Evolutionary conservation across 2,888 invertebrate species (phyloP).

Genomic region (Pteria penguin): DNA sequence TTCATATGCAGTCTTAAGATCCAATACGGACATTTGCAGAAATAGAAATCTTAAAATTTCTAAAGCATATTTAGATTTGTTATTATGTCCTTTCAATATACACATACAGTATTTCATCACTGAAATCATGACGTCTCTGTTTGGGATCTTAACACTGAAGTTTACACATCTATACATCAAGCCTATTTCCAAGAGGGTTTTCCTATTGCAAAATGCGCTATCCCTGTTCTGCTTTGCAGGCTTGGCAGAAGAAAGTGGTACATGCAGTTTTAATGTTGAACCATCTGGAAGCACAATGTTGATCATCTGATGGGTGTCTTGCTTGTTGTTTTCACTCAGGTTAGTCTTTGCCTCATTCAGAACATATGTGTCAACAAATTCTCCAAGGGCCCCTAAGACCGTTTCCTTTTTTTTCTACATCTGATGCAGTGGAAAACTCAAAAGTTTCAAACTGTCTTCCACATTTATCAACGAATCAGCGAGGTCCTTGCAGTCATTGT

Average conservation of each 20-base stretch:
- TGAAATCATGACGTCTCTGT: constrained; percentile 5
- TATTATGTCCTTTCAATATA: constrained; percentile 18
- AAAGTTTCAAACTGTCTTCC: too few relatives aligned
- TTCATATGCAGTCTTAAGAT: constrained; percentile 13
- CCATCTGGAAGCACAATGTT: constrained; percentile 8
- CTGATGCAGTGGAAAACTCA: too few relatives aligned
- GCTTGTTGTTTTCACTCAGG: background rate
- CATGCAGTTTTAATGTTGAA: background rate
- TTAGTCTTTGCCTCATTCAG: background rate
- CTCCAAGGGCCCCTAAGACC: background rate
- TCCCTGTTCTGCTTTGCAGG: constrained; percentile 1
- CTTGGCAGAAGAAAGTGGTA: background rate
- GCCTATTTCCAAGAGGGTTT: constrained; percentile 10
- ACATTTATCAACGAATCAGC: constrained; percentile 1
- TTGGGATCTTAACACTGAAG: background rate
- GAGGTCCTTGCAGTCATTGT: constrained; percentile 17
- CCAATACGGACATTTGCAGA: constrained; percentile 1
- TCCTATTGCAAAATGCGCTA: background rate
- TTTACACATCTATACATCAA: constrained; percentile 1
- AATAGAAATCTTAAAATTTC: constrained; percentile 19
- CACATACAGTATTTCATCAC: constrained; percentile 18
- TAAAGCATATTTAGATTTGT: constrained; percentile 28
- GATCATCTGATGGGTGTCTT: background rate
- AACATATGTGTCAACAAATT: background rate
- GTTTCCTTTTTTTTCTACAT: too few relatives aligned